These are phyloP conservation scores for Chelonia mydas DNA, from an alignment of 2,797 vertebrate genomes.

Conservation along the genomic window DNA sequence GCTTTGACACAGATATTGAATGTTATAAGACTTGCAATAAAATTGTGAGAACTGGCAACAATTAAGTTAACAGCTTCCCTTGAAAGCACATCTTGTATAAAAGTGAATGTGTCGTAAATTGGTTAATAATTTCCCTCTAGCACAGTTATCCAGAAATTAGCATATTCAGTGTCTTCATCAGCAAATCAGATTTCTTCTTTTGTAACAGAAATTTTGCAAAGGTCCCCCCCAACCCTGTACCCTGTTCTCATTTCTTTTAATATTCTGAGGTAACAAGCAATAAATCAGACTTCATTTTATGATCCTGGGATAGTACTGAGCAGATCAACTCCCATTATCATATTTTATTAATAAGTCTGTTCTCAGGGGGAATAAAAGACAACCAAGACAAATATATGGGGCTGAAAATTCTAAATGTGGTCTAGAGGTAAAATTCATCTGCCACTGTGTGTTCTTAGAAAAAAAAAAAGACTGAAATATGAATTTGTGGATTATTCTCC, in stretches of 20 bases:
- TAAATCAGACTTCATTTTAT: not conserved
- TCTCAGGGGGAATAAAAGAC: not conserved
- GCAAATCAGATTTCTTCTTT: not conserved
- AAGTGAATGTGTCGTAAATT: not conserved
- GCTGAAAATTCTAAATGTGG: not conserved
- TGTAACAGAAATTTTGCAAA: not conserved
- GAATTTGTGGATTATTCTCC: not conserved
- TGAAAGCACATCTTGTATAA: not conserved
- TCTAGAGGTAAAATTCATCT: not conserved
- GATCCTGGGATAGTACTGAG: not conserved
- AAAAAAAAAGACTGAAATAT: not conserved
- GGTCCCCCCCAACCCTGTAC: not conserved
- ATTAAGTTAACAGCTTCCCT: not conserved
- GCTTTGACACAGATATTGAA: not conserved
- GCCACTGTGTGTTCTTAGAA: not conserved
- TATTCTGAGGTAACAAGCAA: not conserved
- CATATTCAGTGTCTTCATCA: not conserved
- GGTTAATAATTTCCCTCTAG: not conserved
- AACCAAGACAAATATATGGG: not conserved
- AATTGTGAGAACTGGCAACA: not conserved
- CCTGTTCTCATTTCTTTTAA: not conserved
- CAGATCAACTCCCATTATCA: not conserved
- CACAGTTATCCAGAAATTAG: not conserved
- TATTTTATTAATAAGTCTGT: conserved; percentile 4
- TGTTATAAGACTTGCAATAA: not conserved